These are phyloP conservation scores for Etheostoma cragini DNA, from an alignment of 2,113 vertebrate genomes.

Conservation along the genomic window DNA sequence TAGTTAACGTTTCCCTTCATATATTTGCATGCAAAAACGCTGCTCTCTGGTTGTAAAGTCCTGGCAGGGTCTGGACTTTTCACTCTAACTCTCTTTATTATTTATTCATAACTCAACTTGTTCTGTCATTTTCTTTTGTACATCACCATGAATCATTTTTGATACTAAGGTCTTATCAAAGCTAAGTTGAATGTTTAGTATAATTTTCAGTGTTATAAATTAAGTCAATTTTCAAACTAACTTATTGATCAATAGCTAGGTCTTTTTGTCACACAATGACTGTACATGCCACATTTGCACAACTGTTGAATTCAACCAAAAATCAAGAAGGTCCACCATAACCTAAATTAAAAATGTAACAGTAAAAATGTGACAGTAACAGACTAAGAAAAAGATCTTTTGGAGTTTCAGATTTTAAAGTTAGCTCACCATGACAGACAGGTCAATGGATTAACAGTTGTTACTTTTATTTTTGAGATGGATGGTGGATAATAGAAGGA, in stretches of 20 bases:
- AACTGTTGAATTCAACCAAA: too few species aligned
- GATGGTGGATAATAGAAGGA: constrained; percentile 23
- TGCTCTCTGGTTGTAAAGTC: too few species aligned
- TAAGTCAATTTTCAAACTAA: neutral
- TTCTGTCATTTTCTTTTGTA: neutral
- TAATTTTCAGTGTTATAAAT: neutral
- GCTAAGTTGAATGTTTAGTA: neutral
- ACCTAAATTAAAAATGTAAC: neutral
- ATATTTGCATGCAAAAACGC: too few species aligned
- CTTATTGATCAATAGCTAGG: neutral
- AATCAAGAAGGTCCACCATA: neutral
- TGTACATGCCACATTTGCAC: neutral
- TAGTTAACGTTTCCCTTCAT: neutral
- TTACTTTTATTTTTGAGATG: constrained; percentile 1
- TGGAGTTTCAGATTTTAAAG: neutral
- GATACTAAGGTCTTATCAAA: neutral
- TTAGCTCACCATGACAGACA: neutral
- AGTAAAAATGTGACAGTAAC: neutral
- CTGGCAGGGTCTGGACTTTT: neutral
- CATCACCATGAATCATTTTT: neutral
- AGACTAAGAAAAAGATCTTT: neutral
- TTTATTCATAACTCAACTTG: neutral
- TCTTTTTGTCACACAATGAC: neutral
- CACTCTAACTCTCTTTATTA: neutral
- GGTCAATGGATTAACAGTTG: constrained; percentile 1